Evolutionary conservation across 2,888 invertebrate species (phyloP).

Genomic region (Drosophila melanosoma): DNA sequence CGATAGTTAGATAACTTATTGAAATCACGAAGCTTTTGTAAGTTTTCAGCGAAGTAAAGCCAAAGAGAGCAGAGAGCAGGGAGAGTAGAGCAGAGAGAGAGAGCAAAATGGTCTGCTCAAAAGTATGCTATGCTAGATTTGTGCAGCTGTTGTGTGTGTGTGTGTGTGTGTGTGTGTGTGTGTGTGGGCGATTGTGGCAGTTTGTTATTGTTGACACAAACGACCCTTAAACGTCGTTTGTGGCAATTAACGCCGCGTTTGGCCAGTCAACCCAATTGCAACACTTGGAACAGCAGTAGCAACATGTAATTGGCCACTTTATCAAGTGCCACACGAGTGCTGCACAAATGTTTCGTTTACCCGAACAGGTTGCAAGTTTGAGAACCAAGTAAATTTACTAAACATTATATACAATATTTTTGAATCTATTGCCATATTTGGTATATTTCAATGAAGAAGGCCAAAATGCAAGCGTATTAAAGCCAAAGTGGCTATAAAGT

Average conservation of each 20-base stretch:
- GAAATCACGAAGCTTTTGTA: slow-evolving; percentile 21
- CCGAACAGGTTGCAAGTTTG: no score
- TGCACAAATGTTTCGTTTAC: slow-evolving; percentile 7
- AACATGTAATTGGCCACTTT: slow-evolving; percentile 47
- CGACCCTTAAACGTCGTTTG: slow-evolving; percentile 56
- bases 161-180: not conserved
- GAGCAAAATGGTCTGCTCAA: slow-evolving; percentile 16
- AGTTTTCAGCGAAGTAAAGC: not conserved
- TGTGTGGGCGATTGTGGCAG: slow-evolving; percentile 10
- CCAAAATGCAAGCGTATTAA: not conserved
- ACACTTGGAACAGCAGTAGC: not conserved
- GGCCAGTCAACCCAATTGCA: slow-evolving; percentile 23
- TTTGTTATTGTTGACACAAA: slow-evolving; percentile 62
- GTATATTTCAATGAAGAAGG: not conserved
- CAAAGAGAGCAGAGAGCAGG: not conserved
- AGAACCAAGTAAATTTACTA: no score
- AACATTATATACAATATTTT: not conserved
- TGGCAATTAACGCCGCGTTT: slow-evolving; percentile 45
- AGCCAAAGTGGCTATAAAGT: slow-evolving; percentile 20
- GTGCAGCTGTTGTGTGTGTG: slow-evolving; percentile 18
- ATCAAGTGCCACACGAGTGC: slow-evolving; percentile 35
- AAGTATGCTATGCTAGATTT: slow-evolving; percentile 43
- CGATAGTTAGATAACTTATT: slow-evolving; percentile 5
- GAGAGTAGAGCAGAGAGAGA: slow-evolving; percentile 1
- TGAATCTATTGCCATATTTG: not conserved